Percentiles rank a stretch among this genome's conserved stretches.
These are phyloP conservation scores for Drosophila multiciliata DNA, from an alignment of 2,888 invertebrate genomes.

Conservation along the genomic window DNA sequence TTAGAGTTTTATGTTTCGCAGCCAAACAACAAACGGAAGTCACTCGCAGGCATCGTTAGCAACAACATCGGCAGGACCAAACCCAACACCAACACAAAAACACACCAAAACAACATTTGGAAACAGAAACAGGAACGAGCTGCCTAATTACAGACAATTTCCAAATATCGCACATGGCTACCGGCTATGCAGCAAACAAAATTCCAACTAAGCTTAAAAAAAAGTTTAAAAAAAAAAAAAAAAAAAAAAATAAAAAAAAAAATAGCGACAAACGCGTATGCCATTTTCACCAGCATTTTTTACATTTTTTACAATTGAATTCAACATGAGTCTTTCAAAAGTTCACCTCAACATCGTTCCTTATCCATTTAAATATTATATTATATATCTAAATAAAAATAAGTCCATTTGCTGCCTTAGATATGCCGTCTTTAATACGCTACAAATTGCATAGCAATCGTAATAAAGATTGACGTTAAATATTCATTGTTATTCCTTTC, in stretches of 20 bases:
- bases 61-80: conserved; percentile 29
- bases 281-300: neutral
- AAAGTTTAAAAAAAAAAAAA: conserved; percentile 4
- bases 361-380: neutral
- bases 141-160: conserved; percentile 76
- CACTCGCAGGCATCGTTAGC: conserved; percentile 55
- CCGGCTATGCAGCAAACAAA: conserved; percentile 26
- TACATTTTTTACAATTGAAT: neutral
- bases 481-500: neutral
- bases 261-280: neutral
- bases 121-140: conserved; percentile 50
- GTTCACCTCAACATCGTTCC: neutral
- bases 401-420: neutral
- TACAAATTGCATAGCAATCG: neutral
- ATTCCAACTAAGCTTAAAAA: conserved; percentile 36
- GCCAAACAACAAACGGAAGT: conserved; percentile 65
- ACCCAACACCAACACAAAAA: neutral
- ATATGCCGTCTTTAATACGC: no score
- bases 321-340: neutral
- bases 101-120: conserved; percentile 3
- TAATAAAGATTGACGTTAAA: neutral
- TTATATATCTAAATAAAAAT: neutral
- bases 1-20: conserved; percentile 75
- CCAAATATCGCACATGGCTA: conserved; percentile 73
- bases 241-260: conserved; percentile 3